Evolutionary conservation across 2,113 vertebrate species (phyloP).

Genomic region (Thinocorus orbignyianus): DNA sequence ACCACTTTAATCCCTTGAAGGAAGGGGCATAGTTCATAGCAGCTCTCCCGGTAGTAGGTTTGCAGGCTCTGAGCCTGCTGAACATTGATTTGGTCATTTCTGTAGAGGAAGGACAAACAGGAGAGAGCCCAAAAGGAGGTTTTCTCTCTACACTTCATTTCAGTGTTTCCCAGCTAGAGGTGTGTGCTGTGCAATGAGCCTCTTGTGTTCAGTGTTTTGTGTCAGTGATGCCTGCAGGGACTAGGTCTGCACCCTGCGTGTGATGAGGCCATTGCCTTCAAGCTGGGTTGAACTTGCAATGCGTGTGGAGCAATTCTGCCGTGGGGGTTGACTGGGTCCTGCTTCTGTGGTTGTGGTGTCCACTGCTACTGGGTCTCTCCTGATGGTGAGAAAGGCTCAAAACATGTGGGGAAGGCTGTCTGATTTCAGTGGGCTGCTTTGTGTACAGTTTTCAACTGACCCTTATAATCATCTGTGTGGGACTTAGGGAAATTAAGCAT

Average conservation of each 20-base stretch:
- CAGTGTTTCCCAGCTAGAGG: background rate
- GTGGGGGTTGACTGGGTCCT: background rate
- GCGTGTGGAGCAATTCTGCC: background rate
- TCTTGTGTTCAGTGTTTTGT: accelerated
- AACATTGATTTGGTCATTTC: background rate
- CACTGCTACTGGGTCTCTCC: accelerated
- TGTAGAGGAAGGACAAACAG: background rate
- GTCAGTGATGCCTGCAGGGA: background rate
- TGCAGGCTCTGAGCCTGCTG: background rate
- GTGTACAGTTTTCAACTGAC: background rate
- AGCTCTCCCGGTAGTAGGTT: background rate
- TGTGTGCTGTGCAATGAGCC: accelerated
- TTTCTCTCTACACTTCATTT: background rate
- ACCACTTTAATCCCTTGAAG: background rate
- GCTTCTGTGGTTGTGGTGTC: background rate
- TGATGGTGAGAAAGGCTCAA: background rate
- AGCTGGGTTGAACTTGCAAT: background rate
- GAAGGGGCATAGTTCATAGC: background rate
- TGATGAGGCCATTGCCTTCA: accelerated
- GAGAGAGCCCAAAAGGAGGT: background rate
- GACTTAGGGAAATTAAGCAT: background rate
- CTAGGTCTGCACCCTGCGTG: accelerated
- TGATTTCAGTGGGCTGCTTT: background rate
- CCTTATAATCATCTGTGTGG: accelerated
- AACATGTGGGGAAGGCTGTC: no score